phyloP scores from a whole-genome alignment of 2,113 vertebrate genomes.

The Ptilorrhoa leucosticta region DNA sequence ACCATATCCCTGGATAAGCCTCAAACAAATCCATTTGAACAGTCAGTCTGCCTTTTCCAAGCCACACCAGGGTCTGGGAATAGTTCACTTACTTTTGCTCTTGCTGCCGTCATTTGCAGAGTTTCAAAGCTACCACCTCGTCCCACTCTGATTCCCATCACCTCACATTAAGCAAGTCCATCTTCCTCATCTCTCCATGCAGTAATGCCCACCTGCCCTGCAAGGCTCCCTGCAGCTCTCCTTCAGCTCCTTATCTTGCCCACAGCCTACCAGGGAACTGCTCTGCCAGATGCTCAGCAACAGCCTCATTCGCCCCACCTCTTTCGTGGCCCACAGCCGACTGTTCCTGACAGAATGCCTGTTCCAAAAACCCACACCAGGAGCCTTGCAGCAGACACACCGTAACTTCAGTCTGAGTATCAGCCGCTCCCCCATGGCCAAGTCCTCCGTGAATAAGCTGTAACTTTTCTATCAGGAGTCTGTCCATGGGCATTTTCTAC shows the following conservation, averaged over 20 bases:
- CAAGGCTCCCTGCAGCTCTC: neutral
- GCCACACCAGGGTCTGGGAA: neutral
- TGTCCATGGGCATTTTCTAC: neutral
- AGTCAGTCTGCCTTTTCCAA: neutral
- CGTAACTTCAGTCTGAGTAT: neutral
- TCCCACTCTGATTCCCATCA: neutral
- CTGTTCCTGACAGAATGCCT: neutral
- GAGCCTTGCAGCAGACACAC: neutral
- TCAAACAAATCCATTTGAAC: neutral
- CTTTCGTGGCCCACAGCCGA: neutral
- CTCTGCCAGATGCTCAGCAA: neutral
- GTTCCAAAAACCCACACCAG: neutral
- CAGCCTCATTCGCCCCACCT: neutral
- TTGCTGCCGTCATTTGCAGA: neutral
- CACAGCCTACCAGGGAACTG: neutral
- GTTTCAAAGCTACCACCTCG: neutral
- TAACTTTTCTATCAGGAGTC: neutral
- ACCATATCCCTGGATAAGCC: neutral
- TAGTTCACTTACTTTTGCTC: neutral
- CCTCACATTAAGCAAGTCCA: neutral
- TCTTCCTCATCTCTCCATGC: neutral
- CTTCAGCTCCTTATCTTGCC: neutral
- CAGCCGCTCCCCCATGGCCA: accelerated
- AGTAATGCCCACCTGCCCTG: no score
- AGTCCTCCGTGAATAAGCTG: neutral